Conservation (phyloP, 1,140 invertebrate genomes). For the Luehdorfia chinensis region DNA sequence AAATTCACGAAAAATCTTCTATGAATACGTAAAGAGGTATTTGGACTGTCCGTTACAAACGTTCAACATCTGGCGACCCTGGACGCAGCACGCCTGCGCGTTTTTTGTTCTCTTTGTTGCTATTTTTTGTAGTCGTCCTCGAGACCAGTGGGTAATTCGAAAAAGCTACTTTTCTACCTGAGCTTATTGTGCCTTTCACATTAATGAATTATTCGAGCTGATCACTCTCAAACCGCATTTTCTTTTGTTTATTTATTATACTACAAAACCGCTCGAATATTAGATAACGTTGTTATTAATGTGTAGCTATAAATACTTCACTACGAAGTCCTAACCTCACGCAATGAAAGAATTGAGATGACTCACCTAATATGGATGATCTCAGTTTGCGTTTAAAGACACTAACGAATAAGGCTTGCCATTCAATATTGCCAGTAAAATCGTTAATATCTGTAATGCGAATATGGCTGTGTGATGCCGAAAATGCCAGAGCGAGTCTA, state of each 20-base stretch:
- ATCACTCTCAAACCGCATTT: background rate
- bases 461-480: no score
- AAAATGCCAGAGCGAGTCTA: no score
- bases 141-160: slow-evolving; percentile 9
- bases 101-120: slow-evolving; percentile 47
- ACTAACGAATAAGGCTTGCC: no score
- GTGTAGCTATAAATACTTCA: slow-evolving; percentile 2
- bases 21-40: no score
- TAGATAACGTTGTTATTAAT: no score
- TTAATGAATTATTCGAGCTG: slow-evolving; percentile 12
- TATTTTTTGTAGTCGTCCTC: slow-evolving; percentile 32
- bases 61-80: slow-evolving; percentile 8
- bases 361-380: slow-evolving; percentile 3
- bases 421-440: no score
- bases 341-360: slow-evolving; percentile 12
- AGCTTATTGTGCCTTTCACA: slow-evolving; percentile 5
- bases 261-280: no score
- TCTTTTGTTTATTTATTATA: slow-evolving; percentile 5
- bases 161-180: slow-evolving; percentile 12
- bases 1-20: no score
- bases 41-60: slow-evolving; percentile 8
- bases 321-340: background rate
- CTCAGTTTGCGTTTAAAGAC: slow-evolving; percentile 8
- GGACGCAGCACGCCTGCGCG: slow-evolving; percentile 21
- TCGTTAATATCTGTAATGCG: no score